Conservation (phyloP, 2,113 vertebrate species). For the Uropsilus gracilis region DNA sequence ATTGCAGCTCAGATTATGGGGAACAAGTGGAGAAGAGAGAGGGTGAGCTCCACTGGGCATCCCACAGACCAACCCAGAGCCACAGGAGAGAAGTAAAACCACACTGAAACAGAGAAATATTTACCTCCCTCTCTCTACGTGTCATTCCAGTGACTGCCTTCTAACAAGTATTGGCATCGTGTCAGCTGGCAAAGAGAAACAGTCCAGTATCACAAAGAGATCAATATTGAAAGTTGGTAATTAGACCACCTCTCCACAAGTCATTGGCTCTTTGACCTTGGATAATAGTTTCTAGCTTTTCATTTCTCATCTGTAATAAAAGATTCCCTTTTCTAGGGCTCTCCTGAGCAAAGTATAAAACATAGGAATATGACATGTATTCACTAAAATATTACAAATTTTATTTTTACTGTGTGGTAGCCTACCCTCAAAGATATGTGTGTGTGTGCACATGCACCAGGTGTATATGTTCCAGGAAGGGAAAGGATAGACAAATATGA, state of each 20-base stretch:
- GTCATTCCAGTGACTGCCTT: not conserved
- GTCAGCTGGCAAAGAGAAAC: not conserved
- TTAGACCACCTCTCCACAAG: not conserved
- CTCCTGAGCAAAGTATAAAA: not conserved
- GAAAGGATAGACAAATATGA: not conserved
- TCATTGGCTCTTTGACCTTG: not conserved
- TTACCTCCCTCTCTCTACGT: not conserved
- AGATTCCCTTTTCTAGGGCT: not conserved
- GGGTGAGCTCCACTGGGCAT: not conserved
- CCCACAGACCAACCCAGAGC: not conserved
- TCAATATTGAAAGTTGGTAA: not conserved
- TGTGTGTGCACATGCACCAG: no score
- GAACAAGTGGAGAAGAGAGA: not conserved
- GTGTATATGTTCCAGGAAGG: no score
- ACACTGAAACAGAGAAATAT: not conserved
- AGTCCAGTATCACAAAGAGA: not conserved
- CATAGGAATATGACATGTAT: not conserved
- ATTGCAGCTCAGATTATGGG: not conserved
- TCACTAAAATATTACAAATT: not conserved
- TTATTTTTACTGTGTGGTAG: not conserved
- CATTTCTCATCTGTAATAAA: not conserved
- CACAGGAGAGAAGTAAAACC: not conserved
- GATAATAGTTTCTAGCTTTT: not conserved
- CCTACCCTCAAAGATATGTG: not conserved
- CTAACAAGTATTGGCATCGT: not conserved